Conservation (phyloP, 1,140 invertebrate genomes). For the Drosophila nannoptera region DNA sequence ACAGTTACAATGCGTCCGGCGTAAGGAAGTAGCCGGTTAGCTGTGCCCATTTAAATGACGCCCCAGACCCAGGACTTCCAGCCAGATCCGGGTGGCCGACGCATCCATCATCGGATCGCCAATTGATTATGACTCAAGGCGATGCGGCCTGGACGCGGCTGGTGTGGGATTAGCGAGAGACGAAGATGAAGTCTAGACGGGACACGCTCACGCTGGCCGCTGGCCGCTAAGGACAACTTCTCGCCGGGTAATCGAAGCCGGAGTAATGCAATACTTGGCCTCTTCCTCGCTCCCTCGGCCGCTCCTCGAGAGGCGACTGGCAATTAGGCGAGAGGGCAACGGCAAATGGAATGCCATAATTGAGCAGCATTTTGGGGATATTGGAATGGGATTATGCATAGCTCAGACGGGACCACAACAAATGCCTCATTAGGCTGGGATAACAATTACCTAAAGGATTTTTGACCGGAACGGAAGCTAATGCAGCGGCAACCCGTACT, state of each 20-base stretch:
- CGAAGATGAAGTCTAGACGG: too few species aligned
- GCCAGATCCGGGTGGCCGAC: slow-evolving; percentile 43
- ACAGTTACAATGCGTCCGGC: slow-evolving; percentile 54
- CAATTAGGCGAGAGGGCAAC: not conserved
- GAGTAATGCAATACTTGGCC: too few species aligned
- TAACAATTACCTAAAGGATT: slow-evolving; percentile 76
- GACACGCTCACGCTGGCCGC: too few species aligned
- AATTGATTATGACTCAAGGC: too few species aligned
- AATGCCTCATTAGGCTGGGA: slow-evolving; percentile 41
- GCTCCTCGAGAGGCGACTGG: too few species aligned
- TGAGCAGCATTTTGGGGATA: slow-evolving; percentile 55
- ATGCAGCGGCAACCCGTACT: slow-evolving; percentile 43
- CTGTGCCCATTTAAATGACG: slow-evolving; percentile 65
- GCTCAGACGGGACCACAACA: not conserved
- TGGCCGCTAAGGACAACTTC: too few species aligned
- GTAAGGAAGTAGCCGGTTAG: slow-evolving; percentile 76
- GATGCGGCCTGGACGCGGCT: too few species aligned
- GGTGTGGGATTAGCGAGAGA: too few species aligned
- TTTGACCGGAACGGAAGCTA: slow-evolving; percentile 63
- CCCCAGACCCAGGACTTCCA: slow-evolving; percentile 22
- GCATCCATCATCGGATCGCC: not conserved
- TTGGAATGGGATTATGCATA: slow-evolving; percentile 35
- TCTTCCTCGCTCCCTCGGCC: too few species aligned
- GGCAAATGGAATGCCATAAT: slow-evolving; percentile 69
- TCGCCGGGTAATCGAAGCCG: too few species aligned